Base-by-base conservation (phyloP, 2,888 invertebrate species). In the Pristionchus arcanus region DNA sequence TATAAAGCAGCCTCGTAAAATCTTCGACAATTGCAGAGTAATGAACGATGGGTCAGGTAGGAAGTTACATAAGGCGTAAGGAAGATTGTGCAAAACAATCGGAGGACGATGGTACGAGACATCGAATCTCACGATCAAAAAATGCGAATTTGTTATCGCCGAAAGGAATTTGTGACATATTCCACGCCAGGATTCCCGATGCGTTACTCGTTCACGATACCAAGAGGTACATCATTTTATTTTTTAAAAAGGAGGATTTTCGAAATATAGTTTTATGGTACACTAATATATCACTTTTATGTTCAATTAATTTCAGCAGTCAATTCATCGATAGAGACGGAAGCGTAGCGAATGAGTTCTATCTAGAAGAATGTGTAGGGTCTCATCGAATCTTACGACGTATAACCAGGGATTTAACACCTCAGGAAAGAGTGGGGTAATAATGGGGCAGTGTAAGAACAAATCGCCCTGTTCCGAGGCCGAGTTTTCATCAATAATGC, bases 251-350 rank as follows among this genome's bases (percentile, higher is more conserved):
- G 7, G n/a, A 63, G 63, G 63, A 15, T 19, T 63, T 25, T 63
- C 19, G 3, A 49, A 49, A 13, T 49, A 49, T 49, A n/a, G n/a
- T n/a, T n/a, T n/a, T n/a, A 9, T 49, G 42, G 42, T 49, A 13
- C 42, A 49, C 7, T 49, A 49, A 9, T 49, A 49, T 49, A 13
- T 9, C 42, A 49, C 42, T 77, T 31, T 55, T 34, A 83, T 25
- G 28, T 42, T 90, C 77, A 7, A 49, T 77, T n/a, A 7, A 42
- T 42, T 95, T 28, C 93, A 96, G 96, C 71, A 96, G 96, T 3
- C 96, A 96, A 96, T 96, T 95, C 92, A 95, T 96, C 93, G 96
- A 96, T 94, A 96, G 96, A 92, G 96, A 96, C 94, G 96, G 96
- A 55, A 96, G 96, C 92, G 92, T 96, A 42, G 96, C 96, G 9